A percentile compares a stretch with the other conserved stretches of the same genome.
Evolutionary conservation across 2,888 invertebrate genomes (phyloP).

Genomic region (Drosophila niveifrons): DNA sequence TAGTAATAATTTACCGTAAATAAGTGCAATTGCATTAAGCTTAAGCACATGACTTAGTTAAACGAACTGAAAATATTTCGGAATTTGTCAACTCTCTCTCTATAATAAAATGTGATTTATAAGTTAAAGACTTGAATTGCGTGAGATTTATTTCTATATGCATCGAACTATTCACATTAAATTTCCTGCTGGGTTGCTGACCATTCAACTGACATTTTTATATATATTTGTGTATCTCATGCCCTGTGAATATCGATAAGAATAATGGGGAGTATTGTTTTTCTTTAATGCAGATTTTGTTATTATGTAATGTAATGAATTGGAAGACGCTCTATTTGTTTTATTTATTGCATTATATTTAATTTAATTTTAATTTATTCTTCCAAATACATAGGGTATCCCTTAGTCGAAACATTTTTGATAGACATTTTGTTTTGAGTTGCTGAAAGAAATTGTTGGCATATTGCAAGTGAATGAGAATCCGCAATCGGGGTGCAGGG

Average conservation of each 20-base stretch:
- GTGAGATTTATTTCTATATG: background rate
- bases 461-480: constrained; percentile 12
- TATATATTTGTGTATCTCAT: background rate
- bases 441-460: constrained; percentile 9
- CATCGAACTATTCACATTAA: background rate
- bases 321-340: background rate
- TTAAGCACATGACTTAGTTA: background rate
- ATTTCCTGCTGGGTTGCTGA: background rate
- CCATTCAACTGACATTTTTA: background rate
- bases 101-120: background rate
- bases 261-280: background rate
- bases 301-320: background rate
- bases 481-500: background rate
- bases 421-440: background rate
- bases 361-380: background rate
- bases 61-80: background rate
- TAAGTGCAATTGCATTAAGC: background rate
- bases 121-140: background rate
- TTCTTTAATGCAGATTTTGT: background rate
- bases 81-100: background rate
- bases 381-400: background rate
- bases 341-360: background rate
- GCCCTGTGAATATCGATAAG: background rate
- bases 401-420: background rate
- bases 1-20: background rate